phyloP scores from a whole-genome alignment of 2,888 invertebrate genomes.

The Papilio elwesi region DNA sequence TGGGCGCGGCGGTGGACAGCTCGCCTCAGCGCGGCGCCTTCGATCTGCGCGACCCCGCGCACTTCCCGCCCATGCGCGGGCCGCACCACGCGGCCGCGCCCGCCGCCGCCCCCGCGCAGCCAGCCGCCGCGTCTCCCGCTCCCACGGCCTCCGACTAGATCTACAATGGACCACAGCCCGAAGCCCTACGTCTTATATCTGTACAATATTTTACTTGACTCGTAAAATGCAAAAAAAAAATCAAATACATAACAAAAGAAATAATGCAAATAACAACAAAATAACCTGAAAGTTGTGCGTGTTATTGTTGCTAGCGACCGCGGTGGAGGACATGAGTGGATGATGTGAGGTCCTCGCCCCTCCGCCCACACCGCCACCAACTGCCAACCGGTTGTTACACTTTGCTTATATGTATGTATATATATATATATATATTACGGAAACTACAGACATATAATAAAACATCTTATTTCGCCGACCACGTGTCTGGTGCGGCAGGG shows the following conservation, averaged over 20 bases:
- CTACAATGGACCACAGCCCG: neutral
- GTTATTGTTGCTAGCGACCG: neutral
- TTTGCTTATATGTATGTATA: too few species aligned
- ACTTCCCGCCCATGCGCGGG: slow-evolving; percentile 92
- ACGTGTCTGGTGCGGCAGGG: too few species aligned
- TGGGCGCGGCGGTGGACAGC: slow-evolving; percentile 87
- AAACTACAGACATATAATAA: too few species aligned
- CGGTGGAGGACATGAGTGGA: too few species aligned
- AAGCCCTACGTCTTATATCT: neutral
- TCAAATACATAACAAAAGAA: neutral
- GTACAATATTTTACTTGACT: neutral
- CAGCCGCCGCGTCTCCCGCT: slow-evolving; percentile 35
- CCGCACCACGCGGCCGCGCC: slow-evolving; percentile 46
- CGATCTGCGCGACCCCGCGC: slow-evolving; percentile 91
- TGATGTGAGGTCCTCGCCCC: too few species aligned
- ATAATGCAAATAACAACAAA: slow-evolving; percentile 17
- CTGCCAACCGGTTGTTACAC: too few species aligned
- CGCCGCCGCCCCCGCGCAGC: slow-evolving; percentile 42
- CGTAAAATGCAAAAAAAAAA: neutral
- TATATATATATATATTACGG: too few species aligned
- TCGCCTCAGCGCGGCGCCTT: slow-evolving; percentile 87
- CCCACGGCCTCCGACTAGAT: slow-evolving; percentile 37
- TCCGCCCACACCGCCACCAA: too few species aligned
- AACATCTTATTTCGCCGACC: too few species aligned
- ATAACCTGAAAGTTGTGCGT: slow-evolving; percentile 3